Percentiles rank a stretch among this genome's conserved stretches.
Conservation (phyloP, 2,113 vertebrate genomes). For the Saguinus imperator region DNA sequence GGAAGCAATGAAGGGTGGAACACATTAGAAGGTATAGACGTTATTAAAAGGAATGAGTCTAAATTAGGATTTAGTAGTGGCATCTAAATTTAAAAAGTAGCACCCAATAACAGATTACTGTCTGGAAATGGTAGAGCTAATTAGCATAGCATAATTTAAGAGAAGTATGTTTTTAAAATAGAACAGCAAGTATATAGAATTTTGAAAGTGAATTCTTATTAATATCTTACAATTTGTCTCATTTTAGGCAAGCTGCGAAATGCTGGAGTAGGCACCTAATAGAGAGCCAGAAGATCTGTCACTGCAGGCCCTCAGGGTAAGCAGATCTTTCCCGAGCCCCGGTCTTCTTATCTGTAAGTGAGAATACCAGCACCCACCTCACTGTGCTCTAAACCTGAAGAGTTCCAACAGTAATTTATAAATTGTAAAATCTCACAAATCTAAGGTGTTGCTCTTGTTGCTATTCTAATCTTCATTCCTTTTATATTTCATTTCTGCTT, state of each 20-base stretch:
- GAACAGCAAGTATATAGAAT: slow-evolving; percentile 45
- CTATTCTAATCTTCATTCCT: background rate
- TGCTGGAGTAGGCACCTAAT: background rate
- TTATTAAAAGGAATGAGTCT: slow-evolving; percentile 57
- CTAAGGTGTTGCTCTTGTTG: background rate
- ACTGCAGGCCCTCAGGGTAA: background rate
- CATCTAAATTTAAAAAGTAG: slow-evolving; percentile 67
- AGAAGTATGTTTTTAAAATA: slow-evolving; percentile 60
- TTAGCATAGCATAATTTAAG: slow-evolving; percentile 69
- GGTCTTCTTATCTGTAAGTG: background rate
- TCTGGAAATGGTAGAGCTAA: slow-evolving; percentile 64
- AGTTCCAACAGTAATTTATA: background rate
- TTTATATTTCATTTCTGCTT: background rate
- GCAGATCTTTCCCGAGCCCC: background rate
- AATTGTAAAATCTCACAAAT: background rate
- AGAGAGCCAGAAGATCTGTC: background rate
- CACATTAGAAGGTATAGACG: background rate
- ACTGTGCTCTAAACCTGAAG: background rate
- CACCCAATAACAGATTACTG: slow-evolving; percentile 67
- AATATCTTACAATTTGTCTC: slow-evolving; percentile 42
- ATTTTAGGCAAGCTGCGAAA: background rate
- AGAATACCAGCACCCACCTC: background rate
- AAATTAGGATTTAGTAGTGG: slow-evolving; percentile 58
- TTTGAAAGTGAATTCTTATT: slow-evolving; percentile 52
- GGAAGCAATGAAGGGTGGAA: slow-evolving; percentile 28